Conservation (phyloP, 2,888 invertebrate species). For the Celastrina argiolus region DNA sequence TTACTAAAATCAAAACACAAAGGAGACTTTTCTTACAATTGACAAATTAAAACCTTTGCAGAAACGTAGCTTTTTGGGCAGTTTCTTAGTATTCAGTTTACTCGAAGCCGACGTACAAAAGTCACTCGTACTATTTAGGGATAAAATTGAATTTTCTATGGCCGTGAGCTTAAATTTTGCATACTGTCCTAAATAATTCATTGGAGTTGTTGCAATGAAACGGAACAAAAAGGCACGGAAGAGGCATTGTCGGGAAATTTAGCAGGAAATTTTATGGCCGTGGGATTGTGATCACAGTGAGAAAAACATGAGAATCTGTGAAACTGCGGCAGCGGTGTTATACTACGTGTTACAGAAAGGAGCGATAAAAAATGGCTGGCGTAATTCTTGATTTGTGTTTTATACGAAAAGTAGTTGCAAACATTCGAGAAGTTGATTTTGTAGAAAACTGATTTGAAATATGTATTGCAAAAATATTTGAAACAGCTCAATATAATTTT, state of each 20-base stretch:
- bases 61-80: conserved; percentile 8
- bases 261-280: not conserved
- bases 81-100: conserved; percentile 6
- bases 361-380: too few relatives aligned
- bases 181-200: conserved; percentile 21
- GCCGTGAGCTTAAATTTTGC: not conserved
- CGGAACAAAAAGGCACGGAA: conserved; percentile 14
- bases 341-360: too few relatives aligned
- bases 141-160: conserved; percentile 16
- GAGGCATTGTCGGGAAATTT: conserved; percentile 12
- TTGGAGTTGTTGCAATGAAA: conserved; percentile 20
- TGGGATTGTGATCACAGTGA: not conserved
- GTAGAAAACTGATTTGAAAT: too few relatives aligned
- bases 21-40: conserved; percentile 5
- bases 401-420: too few relatives aligned
- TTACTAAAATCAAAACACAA: conserved; percentile 1
- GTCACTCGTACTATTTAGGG: not conserved
- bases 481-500: too few relatives aligned
- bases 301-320: not conserved
- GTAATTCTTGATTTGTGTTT: too few relatives aligned
- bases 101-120: not conserved
- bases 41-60: conserved; percentile 4
- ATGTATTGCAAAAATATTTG: too few relatives aligned
- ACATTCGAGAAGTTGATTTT: too few relatives aligned
- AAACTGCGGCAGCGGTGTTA: not conserved